Conservation (phyloP, 2,113 vertebrate species). For the Platichthys flesus region DNA sequence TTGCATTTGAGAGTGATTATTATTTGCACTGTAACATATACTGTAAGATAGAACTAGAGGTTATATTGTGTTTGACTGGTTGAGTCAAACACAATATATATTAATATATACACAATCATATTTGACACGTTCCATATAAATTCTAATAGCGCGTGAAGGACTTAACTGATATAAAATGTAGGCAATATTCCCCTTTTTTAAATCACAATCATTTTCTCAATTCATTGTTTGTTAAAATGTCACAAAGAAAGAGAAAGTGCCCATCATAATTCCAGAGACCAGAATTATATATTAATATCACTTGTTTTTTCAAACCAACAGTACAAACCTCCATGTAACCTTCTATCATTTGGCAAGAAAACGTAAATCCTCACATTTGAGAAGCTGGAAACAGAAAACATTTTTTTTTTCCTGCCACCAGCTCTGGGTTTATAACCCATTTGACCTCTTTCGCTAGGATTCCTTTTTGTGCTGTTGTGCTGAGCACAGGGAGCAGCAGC, state of each 20-base stretch:
- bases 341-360: not conserved
- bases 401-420: not conserved
- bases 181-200: not conserved
- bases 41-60: no score
- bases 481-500: not conserved
- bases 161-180: no score
- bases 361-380: not conserved
- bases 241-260: not conserved
- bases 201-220: not conserved
- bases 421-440: not conserved
- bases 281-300: not conserved
- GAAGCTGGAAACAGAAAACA: not conserved
- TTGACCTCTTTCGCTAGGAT: conserved; percentile 2
- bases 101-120: no score
- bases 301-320: not conserved
- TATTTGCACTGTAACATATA: no score
- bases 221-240: not conserved
- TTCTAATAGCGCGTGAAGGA: no score
- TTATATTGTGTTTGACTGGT: no score
- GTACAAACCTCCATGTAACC: not conserved
- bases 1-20: no score
- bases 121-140: no score
- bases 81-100: no score
- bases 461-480: conserved; percentile 11
- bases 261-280: not conserved